phyloP scores from a whole-genome alignment of 1,140 invertebrate species.

The Laupala kohalensis region DNA sequence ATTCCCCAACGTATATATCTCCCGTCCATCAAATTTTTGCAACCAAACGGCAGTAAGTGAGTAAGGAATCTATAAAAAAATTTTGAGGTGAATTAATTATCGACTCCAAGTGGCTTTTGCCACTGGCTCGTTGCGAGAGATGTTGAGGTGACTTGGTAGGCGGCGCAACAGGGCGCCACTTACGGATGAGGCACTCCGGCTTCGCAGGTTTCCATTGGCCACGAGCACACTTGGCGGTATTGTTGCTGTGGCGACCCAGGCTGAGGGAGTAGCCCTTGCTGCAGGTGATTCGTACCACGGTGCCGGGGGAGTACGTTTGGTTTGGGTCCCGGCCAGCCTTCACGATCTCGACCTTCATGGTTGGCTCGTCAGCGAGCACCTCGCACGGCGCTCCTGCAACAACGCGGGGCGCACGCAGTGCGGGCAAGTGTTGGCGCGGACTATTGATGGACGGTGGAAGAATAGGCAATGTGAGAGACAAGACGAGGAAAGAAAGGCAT shows the following conservation, averaged over 20 bases:
- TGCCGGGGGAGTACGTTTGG: conserved; percentile 37
- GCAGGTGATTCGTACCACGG: conserved; percentile 55
- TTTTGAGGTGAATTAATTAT: too few species aligned
- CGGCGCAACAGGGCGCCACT: conserved; percentile 25
- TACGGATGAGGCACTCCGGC: conserved; percentile 60
- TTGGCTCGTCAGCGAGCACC: conserved; percentile 44
- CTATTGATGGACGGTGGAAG: too few species aligned
- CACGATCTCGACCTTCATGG: conserved; percentile 49
- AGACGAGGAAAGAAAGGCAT: too few species aligned
- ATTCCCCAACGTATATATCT: too few species aligned
- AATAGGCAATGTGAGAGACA: too few species aligned
- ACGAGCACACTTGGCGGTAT: conserved; percentile 59
- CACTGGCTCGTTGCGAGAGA: too few species aligned
- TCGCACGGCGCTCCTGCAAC: conserved; percentile 32
- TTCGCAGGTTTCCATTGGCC: conserved; percentile 69
- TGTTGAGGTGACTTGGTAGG: too few species aligned
- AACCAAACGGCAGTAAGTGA: too few species aligned
- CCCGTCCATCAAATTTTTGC: too few species aligned
- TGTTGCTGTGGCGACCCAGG: conserved; percentile 54
- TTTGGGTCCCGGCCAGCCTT: conserved; percentile 31
- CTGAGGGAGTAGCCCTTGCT: conserved; percentile 59
- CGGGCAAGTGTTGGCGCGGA: too few species aligned
- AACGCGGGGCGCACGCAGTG: neutral
- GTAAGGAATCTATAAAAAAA: too few species aligned
- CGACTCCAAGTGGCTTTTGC: too few species aligned